Base-by-base conservation (phyloP, 2,797 vertebrate species). In the Anniella stebbinsi region DNA sequence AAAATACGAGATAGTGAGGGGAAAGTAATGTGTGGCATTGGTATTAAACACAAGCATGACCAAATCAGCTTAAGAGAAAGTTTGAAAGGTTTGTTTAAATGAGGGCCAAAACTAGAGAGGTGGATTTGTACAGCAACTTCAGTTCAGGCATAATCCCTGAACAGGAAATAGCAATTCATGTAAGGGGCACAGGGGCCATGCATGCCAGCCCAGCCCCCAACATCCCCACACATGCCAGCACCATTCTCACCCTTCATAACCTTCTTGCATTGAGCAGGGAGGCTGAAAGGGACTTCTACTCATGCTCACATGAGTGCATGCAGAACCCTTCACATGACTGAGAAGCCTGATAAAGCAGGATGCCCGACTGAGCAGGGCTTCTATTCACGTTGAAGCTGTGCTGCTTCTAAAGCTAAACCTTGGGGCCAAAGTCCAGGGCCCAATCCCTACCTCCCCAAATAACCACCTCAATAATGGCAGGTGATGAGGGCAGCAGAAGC, bases 11-110 rank as follows among this genome's bases (percentile, higher is more conserved):
- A 84, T 88, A 92, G 73, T 41, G 91, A 89, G 66, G 66, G 92
- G 91, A 67, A 94, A 92, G 94, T 93, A 94, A 91, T 51, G 66
- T 83, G 60, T 41, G 83, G 80, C 23, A 82, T 75, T 84, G 36
- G 51, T 38, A n/a, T 88, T 93, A 89, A 91, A 0, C 11, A 69
- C 75, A 93, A 66, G 45, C 45, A 80, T 0, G 1, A 72, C 83
- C 67, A 88, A 88, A 88, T 33, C 41, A 88, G 69, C 75, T 13
- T 57, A 86, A 89, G 76, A 63, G 77, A 63, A 89, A 88, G 51
- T 91, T 84, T 92, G 92, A 91, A 87, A 72, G 87, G 91, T 94
- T 89, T 63, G 3, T 88, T 90, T 0, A 0, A 60, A 72, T 91
- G 91, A 93, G 66, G 91, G 80, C 73, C 83, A 66, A 23, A 84